Conservation (phyloP, 2,888 invertebrate genomes). For the Pollenia amentaria region DNA sequence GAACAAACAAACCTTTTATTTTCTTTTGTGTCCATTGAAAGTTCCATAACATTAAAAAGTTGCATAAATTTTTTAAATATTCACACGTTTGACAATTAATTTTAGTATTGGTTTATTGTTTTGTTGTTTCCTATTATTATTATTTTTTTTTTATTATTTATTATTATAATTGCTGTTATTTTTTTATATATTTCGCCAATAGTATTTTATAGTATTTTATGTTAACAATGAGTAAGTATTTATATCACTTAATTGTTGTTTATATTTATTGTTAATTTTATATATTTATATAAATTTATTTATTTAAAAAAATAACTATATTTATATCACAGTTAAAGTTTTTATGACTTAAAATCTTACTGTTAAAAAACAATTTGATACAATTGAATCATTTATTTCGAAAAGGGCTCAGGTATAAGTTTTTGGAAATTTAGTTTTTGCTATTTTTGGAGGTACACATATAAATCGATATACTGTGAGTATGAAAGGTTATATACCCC, state of each 20-base stretch:
- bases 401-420: too few species aligned
- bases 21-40: constrained; percentile 83
- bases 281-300: constrained; percentile 16
- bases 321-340: constrained; percentile 40
- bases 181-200: constrained; percentile 6
- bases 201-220: background rate
- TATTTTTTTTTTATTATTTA: constrained; percentile 15
- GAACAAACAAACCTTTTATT: constrained; percentile 80
- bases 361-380: constrained; percentile 3
- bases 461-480: too few species aligned
- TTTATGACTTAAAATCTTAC: constrained; percentile 5
- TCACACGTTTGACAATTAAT: constrained; percentile 77
- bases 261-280: constrained; percentile 6
- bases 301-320: background rate
- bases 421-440: too few species aligned
- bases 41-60: constrained; percentile 83
- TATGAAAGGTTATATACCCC: too few species aligned
- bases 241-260: constrained; percentile 44
- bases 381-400: constrained; percentile 14
- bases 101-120: constrained; percentile 31
- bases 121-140: constrained; percentile 14
- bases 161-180: constrained; percentile 17
- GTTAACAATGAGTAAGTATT: background rate
- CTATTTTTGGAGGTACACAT: too few species aligned
- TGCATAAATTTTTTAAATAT: constrained; percentile 81